Conservation (phyloP, 1,140 invertebrate species). For the Agrilus planipennis region DNA sequence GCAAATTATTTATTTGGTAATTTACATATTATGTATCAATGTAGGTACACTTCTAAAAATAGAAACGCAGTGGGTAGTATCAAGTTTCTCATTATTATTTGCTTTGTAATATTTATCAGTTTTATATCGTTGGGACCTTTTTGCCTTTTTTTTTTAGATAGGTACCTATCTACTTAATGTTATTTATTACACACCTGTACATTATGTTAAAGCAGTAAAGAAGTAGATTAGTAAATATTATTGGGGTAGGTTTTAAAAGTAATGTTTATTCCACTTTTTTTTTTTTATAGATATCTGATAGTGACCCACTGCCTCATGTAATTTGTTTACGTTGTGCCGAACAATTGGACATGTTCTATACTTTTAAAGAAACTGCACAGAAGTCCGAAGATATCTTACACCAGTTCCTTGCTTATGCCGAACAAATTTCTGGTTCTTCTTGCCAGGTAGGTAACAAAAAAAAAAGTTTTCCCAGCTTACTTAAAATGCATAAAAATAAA, state of each 20-base stretch:
- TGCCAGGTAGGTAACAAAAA: conserved; percentile 34
- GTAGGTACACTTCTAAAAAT: too few species aligned
- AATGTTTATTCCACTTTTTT: conserved; percentile 5
- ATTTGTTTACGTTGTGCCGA: conserved; percentile 44
- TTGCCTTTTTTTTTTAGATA: too few species aligned
- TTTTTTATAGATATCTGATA: conserved; percentile 41
- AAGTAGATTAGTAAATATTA: background rate
- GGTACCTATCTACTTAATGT: too few species aligned
- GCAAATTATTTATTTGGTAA: too few species aligned
- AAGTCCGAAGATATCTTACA: conserved; percentile 44
- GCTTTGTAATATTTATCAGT: too few species aligned
- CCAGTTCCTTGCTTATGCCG: conserved; percentile 43
- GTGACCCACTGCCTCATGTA: conserved; percentile 43
- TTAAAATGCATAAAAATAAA: too few species aligned
- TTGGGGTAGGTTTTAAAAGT: background rate
- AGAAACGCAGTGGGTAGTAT: too few species aligned
- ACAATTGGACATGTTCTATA: conserved; percentile 43
- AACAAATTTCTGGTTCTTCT: conserved; percentile 39
- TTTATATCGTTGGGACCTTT: too few species aligned
- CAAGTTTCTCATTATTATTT: too few species aligned
- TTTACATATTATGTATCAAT: too few species aligned
- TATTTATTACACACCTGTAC: too few species aligned
- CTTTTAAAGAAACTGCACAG: conserved; percentile 43
- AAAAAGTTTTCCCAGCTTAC: background rate
- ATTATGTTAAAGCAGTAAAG: too few species aligned